Conservation (phyloP, 2,113 vertebrate genomes). For the Pipra filicauda region DNA sequence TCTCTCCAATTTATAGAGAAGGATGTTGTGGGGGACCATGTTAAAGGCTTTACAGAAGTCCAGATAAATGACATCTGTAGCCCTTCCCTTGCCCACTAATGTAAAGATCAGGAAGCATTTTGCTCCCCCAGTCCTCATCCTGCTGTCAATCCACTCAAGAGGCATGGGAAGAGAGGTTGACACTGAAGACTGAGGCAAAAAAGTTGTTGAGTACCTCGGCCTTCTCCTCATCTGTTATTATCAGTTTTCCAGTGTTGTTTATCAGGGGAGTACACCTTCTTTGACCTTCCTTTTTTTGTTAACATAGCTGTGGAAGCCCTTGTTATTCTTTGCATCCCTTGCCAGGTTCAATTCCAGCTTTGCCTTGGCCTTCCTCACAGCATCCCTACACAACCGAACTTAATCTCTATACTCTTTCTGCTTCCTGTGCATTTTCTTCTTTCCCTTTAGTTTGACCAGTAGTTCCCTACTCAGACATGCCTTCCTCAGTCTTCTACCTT, state of each 20-base stretch:
- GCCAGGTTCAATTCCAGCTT: not conserved
- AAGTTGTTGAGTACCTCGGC: not conserved
- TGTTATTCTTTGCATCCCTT: not conserved
- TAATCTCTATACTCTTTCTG: not conserved
- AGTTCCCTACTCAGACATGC: not conserved
- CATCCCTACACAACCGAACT: not conserved
- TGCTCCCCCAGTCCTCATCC: not conserved
- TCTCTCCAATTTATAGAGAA: too few relatives aligned
- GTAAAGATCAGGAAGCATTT: not conserved
- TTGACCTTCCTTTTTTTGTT: not conserved
- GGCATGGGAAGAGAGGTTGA: not conserved
- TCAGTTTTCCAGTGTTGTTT: not conserved
- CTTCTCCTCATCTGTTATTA: not conserved
- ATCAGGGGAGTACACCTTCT: not conserved
- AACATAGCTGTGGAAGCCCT: not conserved
- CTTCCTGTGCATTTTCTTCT: not conserved
- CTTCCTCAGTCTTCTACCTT: not conserved
- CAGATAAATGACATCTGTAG: not conserved
- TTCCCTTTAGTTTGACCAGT: not conserved
- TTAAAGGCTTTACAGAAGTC: not conserved
- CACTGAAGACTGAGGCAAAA: not conserved
- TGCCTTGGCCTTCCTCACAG: not conserved
- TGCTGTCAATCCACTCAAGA: not conserved
- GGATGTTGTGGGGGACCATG: not conserved
- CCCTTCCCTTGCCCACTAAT: not conserved